phyloP scores from a whole-genome alignment of 2,888 invertebrate species.

The Parelbella ahira region DNA sequence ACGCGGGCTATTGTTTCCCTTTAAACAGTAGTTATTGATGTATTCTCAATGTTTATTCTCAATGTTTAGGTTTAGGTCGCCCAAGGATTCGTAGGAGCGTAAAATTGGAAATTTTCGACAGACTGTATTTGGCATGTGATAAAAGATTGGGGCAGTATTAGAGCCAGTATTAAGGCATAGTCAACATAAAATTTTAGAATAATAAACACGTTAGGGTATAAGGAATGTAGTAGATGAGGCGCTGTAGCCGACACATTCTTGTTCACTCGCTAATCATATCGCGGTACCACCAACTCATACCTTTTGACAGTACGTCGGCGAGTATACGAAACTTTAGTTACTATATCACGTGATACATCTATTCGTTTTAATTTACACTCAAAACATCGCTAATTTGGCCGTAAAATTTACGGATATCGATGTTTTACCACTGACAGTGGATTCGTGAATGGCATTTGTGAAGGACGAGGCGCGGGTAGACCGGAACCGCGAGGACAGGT shows the following conservation, averaged over 20 bases:
- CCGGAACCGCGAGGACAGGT: constrained; percentile 32
- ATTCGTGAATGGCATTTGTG: constrained; percentile 44
- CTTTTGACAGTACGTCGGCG: constrained; percentile 30
- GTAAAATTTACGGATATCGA: constrained; percentile 27
- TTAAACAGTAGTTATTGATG: too few species aligned
- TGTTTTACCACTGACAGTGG: constrained; percentile 32
- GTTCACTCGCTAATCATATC: constrained; percentile 42
- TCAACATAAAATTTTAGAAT: constrained; percentile 25
- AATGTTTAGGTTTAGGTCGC: too few species aligned
- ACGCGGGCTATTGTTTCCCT: too few species aligned
- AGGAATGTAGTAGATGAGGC: constrained; percentile 29
- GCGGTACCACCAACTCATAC: constrained; percentile 31
- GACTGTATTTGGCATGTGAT: constrained; percentile 35
- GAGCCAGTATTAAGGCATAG: constrained; percentile 46
- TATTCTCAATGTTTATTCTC: too few species aligned
- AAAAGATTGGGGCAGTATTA: constrained; percentile 50
- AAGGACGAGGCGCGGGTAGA: constrained; percentile 24
- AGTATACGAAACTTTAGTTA: constrained; percentile 33
- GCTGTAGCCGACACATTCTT: constrained; percentile 44
- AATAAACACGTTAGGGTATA: constrained; percentile 7
- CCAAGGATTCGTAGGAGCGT: constrained; percentile 29
- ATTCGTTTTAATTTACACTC: constrained; percentile 33
- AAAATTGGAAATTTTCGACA: constrained; percentile 27
- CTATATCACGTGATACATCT: constrained; percentile 8
- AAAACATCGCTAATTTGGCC: constrained; percentile 36